Conservation (phyloP, 2,797 vertebrate genomes). For the Mormyrops boulengeri region DNA sequence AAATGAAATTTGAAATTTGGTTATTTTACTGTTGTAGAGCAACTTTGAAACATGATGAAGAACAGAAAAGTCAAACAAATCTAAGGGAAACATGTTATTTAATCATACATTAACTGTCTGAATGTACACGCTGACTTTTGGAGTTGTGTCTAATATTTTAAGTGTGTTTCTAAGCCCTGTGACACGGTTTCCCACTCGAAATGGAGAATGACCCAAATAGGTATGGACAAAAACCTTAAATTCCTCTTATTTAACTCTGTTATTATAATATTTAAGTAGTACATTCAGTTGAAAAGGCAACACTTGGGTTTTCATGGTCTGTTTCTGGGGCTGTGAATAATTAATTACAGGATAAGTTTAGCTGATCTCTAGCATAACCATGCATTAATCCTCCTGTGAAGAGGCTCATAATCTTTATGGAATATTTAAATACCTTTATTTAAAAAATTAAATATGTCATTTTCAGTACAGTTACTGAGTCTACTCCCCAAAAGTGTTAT, state of each 20-base stretch:
- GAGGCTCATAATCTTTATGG: neutral
- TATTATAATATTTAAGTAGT: neutral
- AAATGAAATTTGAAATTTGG: neutral
- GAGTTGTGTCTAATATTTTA: neutral
- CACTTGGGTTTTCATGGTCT: neutral
- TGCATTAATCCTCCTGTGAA: neutral
- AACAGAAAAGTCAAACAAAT: neutral
- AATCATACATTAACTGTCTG: neutral
- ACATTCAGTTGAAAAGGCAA: neutral
- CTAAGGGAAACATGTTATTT: neutral
- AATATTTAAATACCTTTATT: neutral
- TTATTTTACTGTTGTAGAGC: neutral
- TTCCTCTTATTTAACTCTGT: neutral
- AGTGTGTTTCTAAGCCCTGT: neutral
- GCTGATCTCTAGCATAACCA: neutral
- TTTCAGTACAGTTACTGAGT: neutral
- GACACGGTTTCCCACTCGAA: neutral
- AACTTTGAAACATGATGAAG: neutral
- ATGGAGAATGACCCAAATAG: neutral
- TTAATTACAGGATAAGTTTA: neutral
- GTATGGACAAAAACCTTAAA: neutral
- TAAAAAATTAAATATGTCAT: neutral
- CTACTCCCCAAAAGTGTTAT: neutral
- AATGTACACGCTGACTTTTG: neutral
- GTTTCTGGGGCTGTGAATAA: neutral